These are phyloP conservation scores for Synanthedon vespiformis DNA, from an alignment of 2,888 invertebrate genomes.

Conservation along the genomic window DNA sequence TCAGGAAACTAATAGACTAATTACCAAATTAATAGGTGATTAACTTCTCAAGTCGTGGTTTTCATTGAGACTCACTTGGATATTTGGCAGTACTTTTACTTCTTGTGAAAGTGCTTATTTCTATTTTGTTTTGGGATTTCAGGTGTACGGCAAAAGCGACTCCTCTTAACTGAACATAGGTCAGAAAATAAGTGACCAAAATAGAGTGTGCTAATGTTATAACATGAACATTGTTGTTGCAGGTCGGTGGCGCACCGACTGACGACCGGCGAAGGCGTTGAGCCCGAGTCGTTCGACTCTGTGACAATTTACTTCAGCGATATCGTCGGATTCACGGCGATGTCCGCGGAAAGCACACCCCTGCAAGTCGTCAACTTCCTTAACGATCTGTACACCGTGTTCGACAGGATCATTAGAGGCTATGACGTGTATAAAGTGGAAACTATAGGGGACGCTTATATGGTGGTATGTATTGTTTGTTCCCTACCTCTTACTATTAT, in stretches of 20 bases:
- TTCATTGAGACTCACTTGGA: no score
- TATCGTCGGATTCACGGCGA: constrained; percentile 95
- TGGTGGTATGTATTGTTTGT: constrained; percentile 66
- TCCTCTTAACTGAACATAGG: no score
- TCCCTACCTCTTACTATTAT: no score
- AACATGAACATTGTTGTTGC: constrained; percentile 29
- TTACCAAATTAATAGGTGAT: no score
- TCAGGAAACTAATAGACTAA: no score
- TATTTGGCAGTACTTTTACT: no score
- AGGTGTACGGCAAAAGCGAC: no score
- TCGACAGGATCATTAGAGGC: constrained; percentile 95
- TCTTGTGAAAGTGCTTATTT: not conserved
- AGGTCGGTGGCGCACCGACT: constrained; percentile 89
- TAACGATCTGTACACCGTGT: constrained; percentile 97
- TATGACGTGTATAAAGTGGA: constrained; percentile 99
- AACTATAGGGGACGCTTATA: constrained; percentile 87
- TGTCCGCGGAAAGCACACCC: constrained; percentile 95
- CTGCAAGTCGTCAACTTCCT: constrained; percentile 95
- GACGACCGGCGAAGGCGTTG: constrained; percentile 89
- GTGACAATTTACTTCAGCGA: constrained; percentile 98
- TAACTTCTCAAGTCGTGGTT: no score
- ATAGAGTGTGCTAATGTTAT: constrained; percentile 6
- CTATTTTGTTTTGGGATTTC: no score
- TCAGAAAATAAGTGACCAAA: constrained; percentile 2
- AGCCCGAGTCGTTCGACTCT: constrained; percentile 92